Evolutionary conservation across 1,140 invertebrate species (phyloP).

Genomic region (Galendromus occidentalis): DNA sequence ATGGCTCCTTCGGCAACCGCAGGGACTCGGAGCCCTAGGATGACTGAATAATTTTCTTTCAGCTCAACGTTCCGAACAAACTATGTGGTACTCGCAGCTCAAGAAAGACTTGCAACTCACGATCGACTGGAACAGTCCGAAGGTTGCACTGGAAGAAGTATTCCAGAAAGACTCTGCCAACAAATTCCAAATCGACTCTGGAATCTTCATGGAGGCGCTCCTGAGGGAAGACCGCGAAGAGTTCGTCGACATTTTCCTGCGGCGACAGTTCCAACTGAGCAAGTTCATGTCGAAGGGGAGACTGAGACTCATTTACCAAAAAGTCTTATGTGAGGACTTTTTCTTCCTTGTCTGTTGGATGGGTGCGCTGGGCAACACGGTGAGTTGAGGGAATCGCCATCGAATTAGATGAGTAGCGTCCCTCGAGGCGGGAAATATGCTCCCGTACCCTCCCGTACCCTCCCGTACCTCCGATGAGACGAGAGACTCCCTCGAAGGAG

Average conservation of each 20-base stretch:
- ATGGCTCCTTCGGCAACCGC: slow-evolving; percentile 8
- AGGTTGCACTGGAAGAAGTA: slow-evolving; percentile 28
- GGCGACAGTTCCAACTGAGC: slow-evolving; percentile 28
- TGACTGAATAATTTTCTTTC: slow-evolving; percentile 15
- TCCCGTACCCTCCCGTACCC: too few relatives aligned
- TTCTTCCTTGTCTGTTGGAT: slow-evolving; percentile 28
- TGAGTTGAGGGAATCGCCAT: too few relatives aligned
- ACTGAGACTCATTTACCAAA: slow-evolving; percentile 27
- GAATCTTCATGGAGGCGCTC: slow-evolving; percentile 29
- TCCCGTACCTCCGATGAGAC: too few relatives aligned
- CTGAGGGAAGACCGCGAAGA: slow-evolving; percentile 27
- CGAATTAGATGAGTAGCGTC: too few relatives aligned
- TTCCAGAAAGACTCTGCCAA: slow-evolving; percentile 26
- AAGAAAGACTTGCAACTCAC: slow-evolving; percentile 29
- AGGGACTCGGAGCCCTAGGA: slow-evolving; percentile 8
- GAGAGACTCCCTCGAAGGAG: too few relatives aligned
- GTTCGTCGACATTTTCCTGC: slow-evolving; percentile 31
- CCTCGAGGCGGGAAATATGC: too few relatives aligned
- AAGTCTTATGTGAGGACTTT: slow-evolving; percentile 28
- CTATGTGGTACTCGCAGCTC: slow-evolving; percentile 19
- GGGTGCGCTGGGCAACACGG: slow-evolving; percentile 25
- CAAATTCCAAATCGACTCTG: slow-evolving; percentile 28
- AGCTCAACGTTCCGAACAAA: slow-evolving; percentile 17
- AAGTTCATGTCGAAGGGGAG: slow-evolving; percentile 26
- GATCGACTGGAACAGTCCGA: slow-evolving; percentile 31